These are phyloP conservation scores for Aculops lycopersici DNA, from an alignment of 1,140 invertebrate species.

Conservation along the genomic window DNA sequence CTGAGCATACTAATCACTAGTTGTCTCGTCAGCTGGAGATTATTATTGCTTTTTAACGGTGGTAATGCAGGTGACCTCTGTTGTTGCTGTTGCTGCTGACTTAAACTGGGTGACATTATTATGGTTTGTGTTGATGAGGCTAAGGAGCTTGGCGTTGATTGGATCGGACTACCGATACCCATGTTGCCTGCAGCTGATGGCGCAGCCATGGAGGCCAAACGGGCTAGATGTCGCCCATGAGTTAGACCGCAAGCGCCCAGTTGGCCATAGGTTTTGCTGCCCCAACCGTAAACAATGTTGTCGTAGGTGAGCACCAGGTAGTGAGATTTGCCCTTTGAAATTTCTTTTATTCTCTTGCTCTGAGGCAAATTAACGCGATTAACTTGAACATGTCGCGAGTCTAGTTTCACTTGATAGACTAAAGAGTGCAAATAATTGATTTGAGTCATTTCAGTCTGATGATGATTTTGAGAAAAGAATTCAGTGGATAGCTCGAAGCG, in stretches of 20 bases:
- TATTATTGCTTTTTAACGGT: too few relatives aligned
- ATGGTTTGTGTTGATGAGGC: not conserved
- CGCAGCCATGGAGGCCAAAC: not conserved
- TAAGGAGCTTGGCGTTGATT: not conserved
- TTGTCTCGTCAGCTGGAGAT: too few relatives aligned
- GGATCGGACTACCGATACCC: not conserved
- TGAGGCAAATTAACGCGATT: not conserved
- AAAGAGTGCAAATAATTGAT: not conserved
- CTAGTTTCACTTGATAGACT: constrained; percentile 2
- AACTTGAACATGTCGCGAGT: not conserved
- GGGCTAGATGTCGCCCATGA: not conserved
- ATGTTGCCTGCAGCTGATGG: not conserved
- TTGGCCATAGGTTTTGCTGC: constrained; percentile 29
- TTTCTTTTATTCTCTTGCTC: constrained; percentile 12
- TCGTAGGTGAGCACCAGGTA: constrained; percentile 31
- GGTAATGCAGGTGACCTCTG: not conserved
- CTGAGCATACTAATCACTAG: too few relatives aligned
- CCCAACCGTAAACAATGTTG: constrained; percentile 32
- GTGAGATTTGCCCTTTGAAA: constrained; percentile 29
- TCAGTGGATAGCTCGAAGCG: not conserved
- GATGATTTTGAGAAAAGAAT: not conserved
- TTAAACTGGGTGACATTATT: constrained; percentile 1
- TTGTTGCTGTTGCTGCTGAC: not conserved
- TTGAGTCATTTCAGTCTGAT: not conserved
- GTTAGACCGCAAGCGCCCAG: constrained; percentile 23